phyloP scores from a whole-genome alignment of 2,113 vertebrate species.

The Collichthys lucidus region DNA sequence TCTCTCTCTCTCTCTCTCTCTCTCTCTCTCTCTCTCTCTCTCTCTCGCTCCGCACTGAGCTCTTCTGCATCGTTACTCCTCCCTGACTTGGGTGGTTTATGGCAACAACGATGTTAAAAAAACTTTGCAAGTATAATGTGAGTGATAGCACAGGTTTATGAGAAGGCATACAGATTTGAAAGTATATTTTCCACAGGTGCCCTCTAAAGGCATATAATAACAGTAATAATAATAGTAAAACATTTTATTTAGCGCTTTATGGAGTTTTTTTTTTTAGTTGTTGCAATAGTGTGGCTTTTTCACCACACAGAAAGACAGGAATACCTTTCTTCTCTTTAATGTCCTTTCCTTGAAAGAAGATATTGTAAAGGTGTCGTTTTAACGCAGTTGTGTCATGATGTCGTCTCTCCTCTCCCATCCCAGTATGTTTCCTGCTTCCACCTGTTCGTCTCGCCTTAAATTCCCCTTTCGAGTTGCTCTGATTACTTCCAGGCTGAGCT shows the following conservation, averaged over 20 bases:
- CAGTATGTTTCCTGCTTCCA: background rate
- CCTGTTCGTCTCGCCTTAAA: conserved; percentile 1
- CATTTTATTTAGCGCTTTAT: too few relatives aligned
- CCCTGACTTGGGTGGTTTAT: conserved; percentile 50
- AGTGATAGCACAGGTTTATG: conserved; percentile 15
- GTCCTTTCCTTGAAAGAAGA: background rate
- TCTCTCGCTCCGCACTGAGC: conserved; percentile 22
- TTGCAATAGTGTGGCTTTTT: background rate
- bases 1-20: conserved; percentile 36
- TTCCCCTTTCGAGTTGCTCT: background rate
- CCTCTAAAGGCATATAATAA: conserved; percentile 8
- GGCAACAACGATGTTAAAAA: conserved; percentile 36
- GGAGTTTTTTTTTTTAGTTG: background rate
- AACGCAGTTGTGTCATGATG: background rate
- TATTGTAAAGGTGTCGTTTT: background rate
- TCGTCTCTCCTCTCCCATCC: background rate
- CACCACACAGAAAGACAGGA: background rate
- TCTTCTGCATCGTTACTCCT: conserved; percentile 35
- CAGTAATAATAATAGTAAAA: too few relatives aligned
- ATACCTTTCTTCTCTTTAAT: background rate
- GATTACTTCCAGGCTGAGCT: background rate
- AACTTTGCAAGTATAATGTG: conserved; percentile 33
- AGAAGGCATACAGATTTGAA: background rate
- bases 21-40: conserved; percentile 26
- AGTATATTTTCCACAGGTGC: conserved; percentile 8